These are phyloP conservation scores for Thelohanellus kitauei DNA, from an alignment of 30 jellyfish, hydroid and myxozoan genomes.

Conservation along the genomic window DNA sequence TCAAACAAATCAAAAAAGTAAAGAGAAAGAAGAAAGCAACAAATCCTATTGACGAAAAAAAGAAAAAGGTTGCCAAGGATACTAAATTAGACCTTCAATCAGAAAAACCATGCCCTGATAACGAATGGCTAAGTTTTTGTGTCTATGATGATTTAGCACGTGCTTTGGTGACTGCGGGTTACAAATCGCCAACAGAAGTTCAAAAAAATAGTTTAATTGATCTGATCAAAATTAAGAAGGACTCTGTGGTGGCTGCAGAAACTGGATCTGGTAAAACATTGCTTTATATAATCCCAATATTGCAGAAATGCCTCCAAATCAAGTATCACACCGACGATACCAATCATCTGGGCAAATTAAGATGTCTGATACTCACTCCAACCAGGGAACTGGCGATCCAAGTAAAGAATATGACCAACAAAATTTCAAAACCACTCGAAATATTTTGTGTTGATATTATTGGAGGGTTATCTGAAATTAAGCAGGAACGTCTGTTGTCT, in stretches of 20 bases:
- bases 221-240: too few species aligned
- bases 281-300: constrained; percentile 43
- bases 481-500: constrained; percentile 35
- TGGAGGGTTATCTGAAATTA: constrained; percentile 53
- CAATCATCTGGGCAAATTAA: constrained; percentile 7
- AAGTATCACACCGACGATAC: background rate
- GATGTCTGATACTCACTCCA: constrained; percentile 43
- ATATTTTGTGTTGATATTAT: constrained; percentile 24
- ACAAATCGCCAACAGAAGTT: too few species aligned
- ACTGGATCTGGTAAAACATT: constrained; percentile 91
- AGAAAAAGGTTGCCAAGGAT: too few species aligned
- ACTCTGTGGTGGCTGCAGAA: constrained; percentile 81
- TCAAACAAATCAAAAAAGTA: too few species aligned
- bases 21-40: too few species aligned
- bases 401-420: constrained; percentile 10
- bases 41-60: too few species aligned
- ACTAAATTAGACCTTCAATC: too few species aligned
- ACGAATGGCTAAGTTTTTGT: too few species aligned
- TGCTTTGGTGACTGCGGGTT: too few species aligned
- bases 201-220: too few species aligned
- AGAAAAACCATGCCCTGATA: too few species aligned
- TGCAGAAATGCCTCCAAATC: background rate
- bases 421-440: constrained; percentile 13
- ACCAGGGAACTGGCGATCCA: constrained; percentile 77
- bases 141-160: too few species aligned